Conservation (phyloP, 2,888 invertebrate species). For the Cistogaster globosa region DNA sequence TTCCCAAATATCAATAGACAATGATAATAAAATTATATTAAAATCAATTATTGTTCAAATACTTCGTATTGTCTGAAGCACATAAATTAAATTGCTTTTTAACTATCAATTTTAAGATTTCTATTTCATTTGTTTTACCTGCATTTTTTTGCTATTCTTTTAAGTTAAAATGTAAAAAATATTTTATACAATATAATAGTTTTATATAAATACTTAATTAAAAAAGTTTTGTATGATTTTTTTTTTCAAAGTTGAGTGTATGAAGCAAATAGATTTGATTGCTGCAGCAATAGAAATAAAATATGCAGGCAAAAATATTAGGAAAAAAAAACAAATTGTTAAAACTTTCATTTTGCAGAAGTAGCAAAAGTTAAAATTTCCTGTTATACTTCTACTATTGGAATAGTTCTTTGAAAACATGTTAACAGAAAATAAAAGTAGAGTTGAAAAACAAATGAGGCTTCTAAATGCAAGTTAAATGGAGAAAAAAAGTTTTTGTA, state of each 20-base stretch:
- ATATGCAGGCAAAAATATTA: conserved; percentile 38
- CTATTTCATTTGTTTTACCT: conserved; percentile 39
- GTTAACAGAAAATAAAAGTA: conserved; percentile 47
- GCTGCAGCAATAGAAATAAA: conserved; percentile 53
- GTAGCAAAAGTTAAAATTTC: conserved; percentile 38
- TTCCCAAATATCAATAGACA: no score
- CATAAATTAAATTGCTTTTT: no score
- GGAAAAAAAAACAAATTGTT: conserved; percentile 10
- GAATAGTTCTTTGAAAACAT: conserved; percentile 9
- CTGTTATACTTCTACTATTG: conserved; percentile 53
- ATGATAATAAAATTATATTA: no score
- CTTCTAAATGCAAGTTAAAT: conserved; percentile 60
- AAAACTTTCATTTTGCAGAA: conserved; percentile 56
- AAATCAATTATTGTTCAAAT: no score
- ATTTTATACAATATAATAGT: conserved; percentile 39
- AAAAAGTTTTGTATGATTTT: conserved; percentile 72
- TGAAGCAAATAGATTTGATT: conserved; percentile 48
- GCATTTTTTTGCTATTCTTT: conserved; percentile 43
- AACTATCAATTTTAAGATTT: neutral
- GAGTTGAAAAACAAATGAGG: conserved; percentile 41
- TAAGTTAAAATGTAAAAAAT: conserved; percentile 35
- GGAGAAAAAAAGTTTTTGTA: conserved; percentile 38
- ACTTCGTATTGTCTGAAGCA: no score
- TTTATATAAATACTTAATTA: conserved; percentile 72
- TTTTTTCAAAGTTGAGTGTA: neutral